Conservation (phyloP, 2,113 vertebrate genomes). For the Opisthocomus hoazin region DNA sequence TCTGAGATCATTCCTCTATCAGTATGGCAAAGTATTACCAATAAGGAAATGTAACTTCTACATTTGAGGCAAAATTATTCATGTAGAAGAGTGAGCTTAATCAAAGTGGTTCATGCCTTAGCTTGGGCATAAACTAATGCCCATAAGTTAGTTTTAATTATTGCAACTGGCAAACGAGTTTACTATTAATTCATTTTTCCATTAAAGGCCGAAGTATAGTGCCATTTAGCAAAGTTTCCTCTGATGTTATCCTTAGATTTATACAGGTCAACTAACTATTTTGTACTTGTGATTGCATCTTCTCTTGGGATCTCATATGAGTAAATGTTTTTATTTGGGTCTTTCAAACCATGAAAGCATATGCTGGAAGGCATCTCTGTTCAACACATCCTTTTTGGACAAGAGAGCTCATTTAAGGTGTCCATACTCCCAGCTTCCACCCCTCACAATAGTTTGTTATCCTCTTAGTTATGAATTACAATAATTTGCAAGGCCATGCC, state of each 20-base stretch:
- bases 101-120: not conserved
- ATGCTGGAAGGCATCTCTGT: not conserved
- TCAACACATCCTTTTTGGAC: not conserved
- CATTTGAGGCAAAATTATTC: not conserved
- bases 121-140: not conserved
- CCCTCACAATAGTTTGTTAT: not conserved
- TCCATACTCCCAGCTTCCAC: not conserved
- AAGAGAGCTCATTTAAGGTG: not conserved
- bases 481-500: not conserved
- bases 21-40: not conserved
- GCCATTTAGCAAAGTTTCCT: not conserved
- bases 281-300: not conserved
- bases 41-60: not conserved
- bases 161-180: not conserved
- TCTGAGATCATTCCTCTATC: not conserved
- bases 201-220: not conserved
- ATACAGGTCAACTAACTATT: not conserved
- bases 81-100: not conserved
- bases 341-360: not conserved
- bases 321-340: not conserved
- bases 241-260: not conserved
- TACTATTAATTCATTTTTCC: not conserved
- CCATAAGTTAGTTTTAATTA: not conserved
- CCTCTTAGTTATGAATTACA: not conserved
- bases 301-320: not conserved